These are phyloP conservation scores for Zonitis immaculata DNA, from an alignment of 2,888 invertebrate genomes.

Conservation along the genomic window DNA sequence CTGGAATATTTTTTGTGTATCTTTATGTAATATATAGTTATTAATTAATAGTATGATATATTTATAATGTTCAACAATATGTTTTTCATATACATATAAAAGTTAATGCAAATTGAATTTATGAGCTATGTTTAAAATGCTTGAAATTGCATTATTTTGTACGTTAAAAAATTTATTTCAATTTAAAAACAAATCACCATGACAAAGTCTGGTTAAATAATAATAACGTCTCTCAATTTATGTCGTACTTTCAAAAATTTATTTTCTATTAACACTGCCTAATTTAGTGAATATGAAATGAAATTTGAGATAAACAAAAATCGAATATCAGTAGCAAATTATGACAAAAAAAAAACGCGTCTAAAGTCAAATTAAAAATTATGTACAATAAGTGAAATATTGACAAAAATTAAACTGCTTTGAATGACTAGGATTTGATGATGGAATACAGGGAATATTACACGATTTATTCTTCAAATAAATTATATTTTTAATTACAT, in stretches of 20 bases:
- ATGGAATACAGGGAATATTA: slow-evolving; percentile 2
- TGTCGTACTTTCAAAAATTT: slow-evolving; percentile 2
- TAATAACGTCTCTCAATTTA: background rate
- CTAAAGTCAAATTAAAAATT: slow-evolving; percentile 2
- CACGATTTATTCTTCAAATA: slow-evolving; percentile 3
- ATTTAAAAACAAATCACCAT: background rate
- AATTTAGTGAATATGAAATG: slow-evolving; percentile 22
- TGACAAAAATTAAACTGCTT: background rate
- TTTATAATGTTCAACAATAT: slow-evolving; percentile 17
- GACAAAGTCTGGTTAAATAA: slow-evolving; percentile 1
- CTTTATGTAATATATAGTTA: slow-evolving; percentile 33
- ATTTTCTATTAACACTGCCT: slow-evolving; percentile 33
- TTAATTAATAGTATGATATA: slow-evolving; percentile 25
- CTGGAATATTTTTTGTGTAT: slow-evolving; percentile 29
- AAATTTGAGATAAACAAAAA: slow-evolving; percentile 2
- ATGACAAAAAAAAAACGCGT: slow-evolving; percentile 9
- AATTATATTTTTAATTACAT: slow-evolving; percentile 1
- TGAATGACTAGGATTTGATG: background rate
- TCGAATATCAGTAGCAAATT: slow-evolving; percentile 2
- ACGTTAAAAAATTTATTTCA: background rate
- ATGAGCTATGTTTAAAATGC: background rate
- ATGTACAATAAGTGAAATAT: slow-evolving; percentile 11
- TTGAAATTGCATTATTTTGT: background rate
- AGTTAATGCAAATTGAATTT: background rate
- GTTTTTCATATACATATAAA: background rate